Percentiles rank a stretch among this genome's conserved stretches.
phyloP scores from a whole-genome alignment of 2,888 invertebrate genomes.

The Scelioninae gen. 2 region DNA sequence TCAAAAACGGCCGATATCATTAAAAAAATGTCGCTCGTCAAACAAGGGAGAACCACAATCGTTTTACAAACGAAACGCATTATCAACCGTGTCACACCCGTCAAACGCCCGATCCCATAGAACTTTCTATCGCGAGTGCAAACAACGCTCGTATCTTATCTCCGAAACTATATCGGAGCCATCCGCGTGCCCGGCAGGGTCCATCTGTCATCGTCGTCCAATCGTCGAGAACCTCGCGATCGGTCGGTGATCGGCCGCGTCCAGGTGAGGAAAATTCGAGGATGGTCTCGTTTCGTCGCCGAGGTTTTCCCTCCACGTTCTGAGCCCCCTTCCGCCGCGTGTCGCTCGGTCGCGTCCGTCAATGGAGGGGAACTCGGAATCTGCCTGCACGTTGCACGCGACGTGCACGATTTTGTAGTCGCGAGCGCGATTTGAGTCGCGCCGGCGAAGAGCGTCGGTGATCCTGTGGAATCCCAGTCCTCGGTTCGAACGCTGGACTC shows the following conservation, averaged over 20 bases:
- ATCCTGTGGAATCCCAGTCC: background rate
- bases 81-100: no score
- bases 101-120: no score
- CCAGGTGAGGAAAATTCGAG: slow-evolving; percentile 40
- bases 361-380: slow-evolving; percentile 52
- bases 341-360: slow-evolving; percentile 56
- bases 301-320: slow-evolving; percentile 34
- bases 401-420: slow-evolving; percentile 67
- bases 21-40: no score
- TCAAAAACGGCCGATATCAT: no score
- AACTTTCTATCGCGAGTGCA: no score
- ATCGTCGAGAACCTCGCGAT: background rate
- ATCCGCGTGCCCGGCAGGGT: no score
- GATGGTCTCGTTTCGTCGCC: slow-evolving; percentile 11
- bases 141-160: no score
- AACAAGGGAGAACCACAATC: no score
- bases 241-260: slow-evolving; percentile 3
- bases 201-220: slow-evolving; percentile 23
- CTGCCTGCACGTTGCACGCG: slow-evolving; percentile 58
- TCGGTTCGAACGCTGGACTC: no score
- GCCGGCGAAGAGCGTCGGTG: slow-evolving; percentile 53
- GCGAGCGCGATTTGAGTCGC: slow-evolving; percentile 70
- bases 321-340: slow-evolving; percentile 55
- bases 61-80: no score
- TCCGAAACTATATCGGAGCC: no score